Evolutionary conservation across 2,113 vertebrate species (phyloP).

Genomic region (Alaudala cheleensis): DNA sequence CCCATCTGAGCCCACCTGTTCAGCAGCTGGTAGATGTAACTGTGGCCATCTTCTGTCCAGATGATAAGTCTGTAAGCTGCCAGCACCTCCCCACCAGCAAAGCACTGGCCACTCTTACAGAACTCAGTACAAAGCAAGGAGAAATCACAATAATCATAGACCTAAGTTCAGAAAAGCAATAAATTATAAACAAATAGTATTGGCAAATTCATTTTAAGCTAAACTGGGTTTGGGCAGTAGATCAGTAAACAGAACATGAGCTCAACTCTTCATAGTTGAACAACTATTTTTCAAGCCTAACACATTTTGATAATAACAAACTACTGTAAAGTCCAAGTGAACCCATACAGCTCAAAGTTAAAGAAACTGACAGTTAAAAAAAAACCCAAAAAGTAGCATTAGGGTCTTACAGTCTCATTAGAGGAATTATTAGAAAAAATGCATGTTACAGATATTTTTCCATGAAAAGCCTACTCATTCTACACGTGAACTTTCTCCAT

Average conservation of each 20-base stretch:
- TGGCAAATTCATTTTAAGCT: background rate
- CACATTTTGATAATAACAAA: background rate
- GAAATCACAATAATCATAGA: conserved; percentile 84
- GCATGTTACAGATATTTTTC: background rate
- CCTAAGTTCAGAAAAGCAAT: conserved; percentile 52
- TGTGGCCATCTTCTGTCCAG: conserved; percentile 79
- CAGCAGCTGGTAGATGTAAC: conserved; percentile 86
- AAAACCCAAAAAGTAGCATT: background rate
- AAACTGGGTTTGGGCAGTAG: background rate
- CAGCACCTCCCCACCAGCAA: conserved; percentile 80
- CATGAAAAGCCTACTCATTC: background rate
- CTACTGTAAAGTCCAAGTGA: background rate
- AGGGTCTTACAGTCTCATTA: background rate
- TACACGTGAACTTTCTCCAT: background rate
- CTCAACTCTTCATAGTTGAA: background rate
- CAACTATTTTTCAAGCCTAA: background rate
- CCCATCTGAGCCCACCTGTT: conserved; percentile 85
- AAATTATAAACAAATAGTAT: background rate
- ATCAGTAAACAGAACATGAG: background rate
- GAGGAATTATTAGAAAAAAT: background rate
- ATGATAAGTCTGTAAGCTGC: conserved; percentile 78
- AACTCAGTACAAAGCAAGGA: conserved; percentile 76
- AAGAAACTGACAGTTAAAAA: background rate
- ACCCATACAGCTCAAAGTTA: background rate
- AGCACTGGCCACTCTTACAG: conserved; percentile 56